Conservation (phyloP, 2,888 invertebrate species). For the Hyles lineata region DNA sequence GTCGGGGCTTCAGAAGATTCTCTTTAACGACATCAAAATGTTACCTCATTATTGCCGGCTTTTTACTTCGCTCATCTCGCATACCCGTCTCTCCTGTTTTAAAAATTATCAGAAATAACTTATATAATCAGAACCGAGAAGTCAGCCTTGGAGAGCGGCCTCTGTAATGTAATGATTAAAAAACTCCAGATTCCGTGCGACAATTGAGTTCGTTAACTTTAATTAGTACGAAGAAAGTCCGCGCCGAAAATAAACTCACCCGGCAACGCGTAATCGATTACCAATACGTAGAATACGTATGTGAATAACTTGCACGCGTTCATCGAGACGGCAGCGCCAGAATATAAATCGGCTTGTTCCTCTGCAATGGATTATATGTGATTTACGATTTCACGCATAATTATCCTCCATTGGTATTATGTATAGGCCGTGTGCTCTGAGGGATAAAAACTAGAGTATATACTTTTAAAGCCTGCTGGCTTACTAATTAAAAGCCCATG, state of each 20-base stretch:
- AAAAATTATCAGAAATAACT: neutral
- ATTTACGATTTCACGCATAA: too few relatives aligned
- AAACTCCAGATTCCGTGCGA: conserved; percentile 15
- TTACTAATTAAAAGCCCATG: too few relatives aligned
- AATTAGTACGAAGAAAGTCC: conserved; percentile 28
- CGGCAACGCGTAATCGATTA: conserved; percentile 23
- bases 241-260: conserved; percentile 22
- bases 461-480: too few relatives aligned
- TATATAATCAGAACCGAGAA: conserved; percentile 12
- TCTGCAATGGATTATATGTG: neutral
- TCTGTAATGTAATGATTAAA: conserved; percentile 17
- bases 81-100: neutral
- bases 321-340: neutral
- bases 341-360: neutral
- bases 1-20: neutral
- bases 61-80: neutral
- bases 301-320: neutral
- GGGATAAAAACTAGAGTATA: too few relatives aligned
- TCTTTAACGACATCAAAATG: neutral
- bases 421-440: too few relatives aligned
- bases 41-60: neutral
- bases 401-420: too few relatives aligned
- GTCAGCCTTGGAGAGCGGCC: conserved; percentile 10
- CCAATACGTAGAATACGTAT: conserved; percentile 6
- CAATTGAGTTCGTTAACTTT: conserved; percentile 31